Evolutionary conservation across 2,888 invertebrate genomes (phyloP).

Genomic region (Nysson spinosus): DNA sequence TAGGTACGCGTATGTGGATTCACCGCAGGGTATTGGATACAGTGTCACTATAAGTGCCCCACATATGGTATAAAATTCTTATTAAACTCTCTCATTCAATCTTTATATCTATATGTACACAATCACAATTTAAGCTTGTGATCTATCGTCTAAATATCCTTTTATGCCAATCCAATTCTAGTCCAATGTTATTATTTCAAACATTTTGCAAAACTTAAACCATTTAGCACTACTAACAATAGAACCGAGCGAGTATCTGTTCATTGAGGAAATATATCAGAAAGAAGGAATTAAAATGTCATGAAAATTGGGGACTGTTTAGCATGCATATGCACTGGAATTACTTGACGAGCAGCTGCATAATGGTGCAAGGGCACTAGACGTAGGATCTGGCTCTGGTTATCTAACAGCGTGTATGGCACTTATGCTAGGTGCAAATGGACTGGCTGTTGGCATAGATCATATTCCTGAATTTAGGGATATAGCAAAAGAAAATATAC

Average conservation of each 20-base stretch:
- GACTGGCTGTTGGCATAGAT: conserved; percentile 90
- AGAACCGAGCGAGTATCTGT: background rate
- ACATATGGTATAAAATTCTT: conserved; percentile 87
- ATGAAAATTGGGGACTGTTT: conserved; percentile 58
- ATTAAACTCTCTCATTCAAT: background rate
- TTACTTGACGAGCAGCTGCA: conserved; percentile 87
- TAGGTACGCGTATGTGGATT: conserved; percentile 89
- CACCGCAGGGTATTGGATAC: conserved; percentile 95
- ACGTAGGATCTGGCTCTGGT: conserved; percentile 96
- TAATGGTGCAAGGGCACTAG: conserved; percentile 88
- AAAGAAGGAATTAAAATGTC: conserved; percentile 42
- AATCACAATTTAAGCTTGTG: background rate
- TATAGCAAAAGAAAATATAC: conserved; percentile 87
- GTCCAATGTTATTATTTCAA: too few relatives aligned
- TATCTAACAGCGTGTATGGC: conserved; percentile 96
- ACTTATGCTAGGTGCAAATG: conserved; percentile 86
- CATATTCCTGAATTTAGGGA: conserved; percentile 91
- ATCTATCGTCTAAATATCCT: background rate
- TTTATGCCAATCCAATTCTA: too few relatives aligned
- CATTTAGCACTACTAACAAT: too few relatives aligned
- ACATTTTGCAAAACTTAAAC: too few relatives aligned
- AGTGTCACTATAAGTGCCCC: conserved; percentile 98
- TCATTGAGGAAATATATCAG: background rate
- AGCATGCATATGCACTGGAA: conserved; percentile 96
- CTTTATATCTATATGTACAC: background rate